Percentiles rank a stretch among this genome's conserved stretches.
These are phyloP conservation scores for Drosophila cardini DNA, from an alignment of 1,140 invertebrate genomes.

Conservation along the genomic window DNA sequence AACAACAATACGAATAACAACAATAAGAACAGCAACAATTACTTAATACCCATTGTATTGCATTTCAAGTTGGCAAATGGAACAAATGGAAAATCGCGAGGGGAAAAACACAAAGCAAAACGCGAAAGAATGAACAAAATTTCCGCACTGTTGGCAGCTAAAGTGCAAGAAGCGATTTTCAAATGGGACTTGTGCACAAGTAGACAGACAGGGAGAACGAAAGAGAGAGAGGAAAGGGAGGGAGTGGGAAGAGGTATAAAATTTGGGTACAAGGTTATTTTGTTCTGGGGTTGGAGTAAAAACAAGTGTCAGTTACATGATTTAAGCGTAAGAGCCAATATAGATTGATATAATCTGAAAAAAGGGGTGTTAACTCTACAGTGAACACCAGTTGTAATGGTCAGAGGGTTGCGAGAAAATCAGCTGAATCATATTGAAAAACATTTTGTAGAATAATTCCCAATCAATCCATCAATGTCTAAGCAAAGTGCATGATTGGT, in stretches of 20 bases:
- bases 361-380: conserved; percentile 21
- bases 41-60: conserved; percentile 81
- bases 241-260: not conserved
- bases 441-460: not conserved
- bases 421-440: conserved; percentile 17
- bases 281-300: conserved; percentile 28
- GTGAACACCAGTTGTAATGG: not conserved
- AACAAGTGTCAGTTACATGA: conserved; percentile 38
- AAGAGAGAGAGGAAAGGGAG: conserved; percentile 1
- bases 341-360: conserved; percentile 13
- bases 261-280: conserved; percentile 2
- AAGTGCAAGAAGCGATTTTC: conserved; percentile 64
- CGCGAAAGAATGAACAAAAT: conserved; percentile 31
- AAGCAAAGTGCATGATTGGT: conserved; percentile 2
- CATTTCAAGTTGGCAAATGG: conserved; percentile 76
- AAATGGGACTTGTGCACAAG: not conserved
- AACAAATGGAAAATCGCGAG: conserved; percentile 63
- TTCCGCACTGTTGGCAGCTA: conserved; percentile 68
- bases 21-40: conserved; percentile 65
- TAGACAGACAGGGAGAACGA: not conserved
- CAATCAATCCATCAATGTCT: conserved; percentile 34
- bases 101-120: conserved; percentile 19
- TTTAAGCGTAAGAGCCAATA: conserved; percentile 39
- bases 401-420: not conserved
- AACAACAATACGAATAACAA: conserved; percentile 16